phyloP scores from a whole-genome alignment of 2,113 vertebrate genomes.

The Uropsilus gracilis region DNA sequence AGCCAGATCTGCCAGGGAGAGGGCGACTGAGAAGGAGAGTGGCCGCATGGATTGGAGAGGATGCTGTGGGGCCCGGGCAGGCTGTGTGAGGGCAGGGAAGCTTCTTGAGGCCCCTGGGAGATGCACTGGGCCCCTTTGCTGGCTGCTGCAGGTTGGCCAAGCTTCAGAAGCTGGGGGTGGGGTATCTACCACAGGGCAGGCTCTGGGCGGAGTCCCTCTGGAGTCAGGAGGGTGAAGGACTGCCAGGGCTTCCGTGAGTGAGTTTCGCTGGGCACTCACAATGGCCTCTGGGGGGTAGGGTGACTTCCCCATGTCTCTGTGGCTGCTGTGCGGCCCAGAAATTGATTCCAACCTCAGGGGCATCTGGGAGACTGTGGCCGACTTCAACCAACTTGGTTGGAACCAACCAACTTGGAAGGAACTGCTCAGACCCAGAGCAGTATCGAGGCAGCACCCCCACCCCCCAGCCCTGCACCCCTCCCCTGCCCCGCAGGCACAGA shows the following conservation, averaged over 20 bases:
- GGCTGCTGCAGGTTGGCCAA: not conserved
- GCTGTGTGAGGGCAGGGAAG: rapidly evolving
- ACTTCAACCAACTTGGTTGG: not conserved
- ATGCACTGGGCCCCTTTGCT: not conserved
- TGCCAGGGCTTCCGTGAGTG: rapidly evolving
- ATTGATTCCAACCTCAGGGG: too few species aligned
- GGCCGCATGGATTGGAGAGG: too few species aligned
- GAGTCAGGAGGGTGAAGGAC: too few species aligned
- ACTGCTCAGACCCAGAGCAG: not conserved
- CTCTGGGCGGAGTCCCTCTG: not conserved
- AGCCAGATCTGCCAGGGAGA: not conserved
- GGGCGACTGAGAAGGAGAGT: not conserved
- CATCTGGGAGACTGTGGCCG: not conserved
- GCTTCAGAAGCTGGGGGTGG: not conserved
- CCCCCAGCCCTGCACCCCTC: too few species aligned
- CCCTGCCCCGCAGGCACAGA: too few species aligned
- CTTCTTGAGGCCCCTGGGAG: not conserved
- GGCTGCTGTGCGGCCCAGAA: not conserved
- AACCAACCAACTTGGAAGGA: too few species aligned
- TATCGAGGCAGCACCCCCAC: not conserved
- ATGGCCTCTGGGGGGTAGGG: not conserved
- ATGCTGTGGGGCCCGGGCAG: not conserved
- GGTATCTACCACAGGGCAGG: not conserved
- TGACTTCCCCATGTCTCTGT: not conserved
- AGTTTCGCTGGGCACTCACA: not conserved